Base-by-base conservation (phyloP, 2,797 vertebrate species). In the Lemur catta region DNA sequence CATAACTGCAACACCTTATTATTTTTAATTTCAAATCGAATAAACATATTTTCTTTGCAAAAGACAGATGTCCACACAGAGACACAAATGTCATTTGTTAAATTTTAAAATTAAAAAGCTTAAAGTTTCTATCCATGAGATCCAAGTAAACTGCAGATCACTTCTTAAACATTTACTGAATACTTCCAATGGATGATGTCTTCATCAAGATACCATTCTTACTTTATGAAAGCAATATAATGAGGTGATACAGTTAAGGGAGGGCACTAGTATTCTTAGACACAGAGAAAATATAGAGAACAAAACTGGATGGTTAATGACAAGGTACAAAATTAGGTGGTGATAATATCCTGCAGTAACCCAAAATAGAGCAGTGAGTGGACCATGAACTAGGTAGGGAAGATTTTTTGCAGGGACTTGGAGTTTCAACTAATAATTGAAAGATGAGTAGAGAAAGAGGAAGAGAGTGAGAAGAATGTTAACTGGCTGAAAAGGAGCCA, bases 151-250 rank as follows among this genome's bases (percentile, higher is more conserved):
- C 28, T 41, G 2, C 2, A 84, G 65, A 30, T 50, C 4, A 35
- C 18, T n/a, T 4, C 48, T 35, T 79, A 52, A 88, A 28, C 3
- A 52, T 7, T 59, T 75, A 26, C 18, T 22, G 2, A 15, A 33
- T 41, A 30, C 10, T n/a, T 2, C 3, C 30, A n/a, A 74, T 50
- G 11, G 33, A 76, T 30, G 43, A 35, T 3, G 2, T 50, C 7
- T 4, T 8, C 2, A 0, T 0, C 3, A 65, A 72, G 15, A 24
- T 11, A 72, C 7, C 10, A 78, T 0, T 84, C 24, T 4, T 41
- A 28, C 4, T 74, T 88, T 59, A 71, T 20, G 6, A 9, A 50
- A 65, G 9, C 22, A 82, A 67, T 59, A 67, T 79, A 79, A 24
- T 57, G 22, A 90, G 52, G 12, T 69, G 9, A 22, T 48, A 46